A percentile compares a stretch with the other conserved stretches of the same genome.
These are phyloP conservation scores for Drosophila miranda DNA, from an alignment of 1,140 invertebrate species.

Conservation along the genomic window DNA sequence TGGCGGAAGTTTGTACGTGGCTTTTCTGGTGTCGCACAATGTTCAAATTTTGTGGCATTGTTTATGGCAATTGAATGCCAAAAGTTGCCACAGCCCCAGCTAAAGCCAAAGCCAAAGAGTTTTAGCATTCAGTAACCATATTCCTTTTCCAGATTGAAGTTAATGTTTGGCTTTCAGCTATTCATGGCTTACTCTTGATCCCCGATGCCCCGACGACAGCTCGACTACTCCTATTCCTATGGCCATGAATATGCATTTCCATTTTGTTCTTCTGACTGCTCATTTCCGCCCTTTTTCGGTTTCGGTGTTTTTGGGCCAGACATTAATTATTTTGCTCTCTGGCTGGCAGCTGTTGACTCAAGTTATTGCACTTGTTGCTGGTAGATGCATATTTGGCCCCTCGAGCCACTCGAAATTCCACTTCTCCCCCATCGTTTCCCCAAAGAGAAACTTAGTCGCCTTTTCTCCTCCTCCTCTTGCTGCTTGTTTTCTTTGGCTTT, in stretches of 20 bases:
- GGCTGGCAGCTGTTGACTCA: slow-evolving; percentile 66
- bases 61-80: slow-evolving; percentile 41
- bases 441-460: slow-evolving; percentile 9
- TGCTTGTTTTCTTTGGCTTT: not conserved
- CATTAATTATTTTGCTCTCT: slow-evolving; percentile 70
- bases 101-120: slow-evolving; percentile 22
- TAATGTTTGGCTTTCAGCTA: slow-evolving; percentile 18
- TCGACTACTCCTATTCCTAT: not conserved
- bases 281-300: slow-evolving; percentile 39
- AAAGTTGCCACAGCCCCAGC: slow-evolving; percentile 20
- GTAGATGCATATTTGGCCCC: slow-evolving; percentile 36
- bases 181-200: slow-evolving; percentile 36
- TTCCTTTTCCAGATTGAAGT: not conserved
- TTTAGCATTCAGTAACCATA: slow-evolving; percentile 15
- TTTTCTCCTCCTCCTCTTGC: not conserved
- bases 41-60: slow-evolving; percentile 50
- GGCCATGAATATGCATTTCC: slow-evolving; percentile 41
- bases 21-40: not conserved
- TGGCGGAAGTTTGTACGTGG: slow-evolving; percentile 32
- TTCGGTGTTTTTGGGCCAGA: slow-evolving; percentile 11
- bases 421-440: slow-evolving; percentile 1
- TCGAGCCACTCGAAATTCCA: slow-evolving; percentile 26
- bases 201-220: slow-evolving; percentile 16
- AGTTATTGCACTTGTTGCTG: slow-evolving; percentile 62
- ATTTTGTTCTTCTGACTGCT: slow-evolving; percentile 43